These are phyloP conservation scores for Entelurus aequoreus DNA, from an alignment of 2,113 vertebrate species.

Conservation along the genomic window DNA sequence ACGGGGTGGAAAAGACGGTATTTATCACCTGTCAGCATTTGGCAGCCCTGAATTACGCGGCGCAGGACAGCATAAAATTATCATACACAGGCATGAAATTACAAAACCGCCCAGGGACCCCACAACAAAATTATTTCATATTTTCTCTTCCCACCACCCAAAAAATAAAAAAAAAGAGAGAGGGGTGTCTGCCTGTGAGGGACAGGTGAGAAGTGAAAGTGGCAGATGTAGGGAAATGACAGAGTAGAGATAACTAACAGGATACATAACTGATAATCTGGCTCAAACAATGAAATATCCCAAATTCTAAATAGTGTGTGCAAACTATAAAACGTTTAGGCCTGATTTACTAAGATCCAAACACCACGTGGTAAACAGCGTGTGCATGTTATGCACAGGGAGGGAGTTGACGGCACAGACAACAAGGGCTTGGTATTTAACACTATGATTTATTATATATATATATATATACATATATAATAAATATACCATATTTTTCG, in stretches of 20 bases:
- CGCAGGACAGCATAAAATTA: slow-evolving; percentile 99
- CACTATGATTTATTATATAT: no score
- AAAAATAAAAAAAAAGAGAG: slow-evolving; percentile 40
- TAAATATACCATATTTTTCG: no score
- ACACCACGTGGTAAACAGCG: no score
- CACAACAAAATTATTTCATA: slow-evolving; percentile 99
- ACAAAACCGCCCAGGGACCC: slow-evolving; percentile 98
- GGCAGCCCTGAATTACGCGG: slow-evolving; percentile 99
- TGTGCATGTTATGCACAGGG: no score
- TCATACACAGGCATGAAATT: slow-evolving; percentile 99
- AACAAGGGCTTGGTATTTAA: no score
- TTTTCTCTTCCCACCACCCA: slow-evolving; percentile 29
- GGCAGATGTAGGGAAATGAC: slow-evolving; percentile 51
- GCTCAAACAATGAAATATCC: not conserved
- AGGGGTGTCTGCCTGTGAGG: slow-evolving; percentile 54
- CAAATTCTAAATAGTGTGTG: no score
- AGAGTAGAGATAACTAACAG: slow-evolving; percentile 64
- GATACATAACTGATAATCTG: slow-evolving; percentile 70
- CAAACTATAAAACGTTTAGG: no score
- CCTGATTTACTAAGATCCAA: no score
- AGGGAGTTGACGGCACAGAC: no score
- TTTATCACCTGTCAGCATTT: slow-evolving; percentile 99
- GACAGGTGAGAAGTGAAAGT: slow-evolving; percentile 63
- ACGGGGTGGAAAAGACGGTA: slow-evolving; percentile 94
- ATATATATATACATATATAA: no score